These are phyloP conservation scores for Unio pictorum DNA, from an alignment of 2,888 invertebrate genomes.

Conservation along the genomic window DNA sequence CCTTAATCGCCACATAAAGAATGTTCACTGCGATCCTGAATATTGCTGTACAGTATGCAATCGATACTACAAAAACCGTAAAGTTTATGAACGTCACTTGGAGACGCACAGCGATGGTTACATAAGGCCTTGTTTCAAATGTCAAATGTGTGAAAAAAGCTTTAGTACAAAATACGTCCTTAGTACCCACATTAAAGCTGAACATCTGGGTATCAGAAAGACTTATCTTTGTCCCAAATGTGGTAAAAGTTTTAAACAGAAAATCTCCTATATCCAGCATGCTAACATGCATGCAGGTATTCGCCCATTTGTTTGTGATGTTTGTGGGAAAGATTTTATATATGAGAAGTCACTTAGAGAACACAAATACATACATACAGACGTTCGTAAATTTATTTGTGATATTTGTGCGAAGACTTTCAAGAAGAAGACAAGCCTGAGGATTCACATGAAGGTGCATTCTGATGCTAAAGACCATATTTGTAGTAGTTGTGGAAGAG, in stretches of 20 bases:
- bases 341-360: constrained; percentile 60
- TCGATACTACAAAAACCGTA: constrained; percentile 53
- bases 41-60: constrained; percentile 56
- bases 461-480: constrained; percentile 67
- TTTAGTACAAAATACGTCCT: constrained; percentile 59
- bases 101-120: constrained; percentile 49
- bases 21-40: constrained; percentile 37
- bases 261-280: constrained; percentile 54
- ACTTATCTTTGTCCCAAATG: constrained; percentile 56
- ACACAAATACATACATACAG: constrained; percentile 67
- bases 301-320: constrained; percentile 57
- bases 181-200: constrained; percentile 54
- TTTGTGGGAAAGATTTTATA: constrained; percentile 56
- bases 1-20: constrained; percentile 47
- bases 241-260: constrained; percentile 59
- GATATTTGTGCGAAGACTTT: constrained; percentile 67
- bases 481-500: constrained; percentile 70
- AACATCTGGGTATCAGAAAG: constrained; percentile 55
- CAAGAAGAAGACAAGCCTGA: constrained; percentile 68
- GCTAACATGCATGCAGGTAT: constrained; percentile 61
- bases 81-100: constrained; percentile 44
- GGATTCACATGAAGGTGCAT: constrained; percentile 70
- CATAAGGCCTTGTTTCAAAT: constrained; percentile 52
- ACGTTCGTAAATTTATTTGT: constrained; percentile 67
- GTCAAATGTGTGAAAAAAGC: constrained; percentile 52